Evolutionary conservation across 2,797 vertebrate species (phyloP).

Genomic region (Tiaroga cobitis): DNA sequence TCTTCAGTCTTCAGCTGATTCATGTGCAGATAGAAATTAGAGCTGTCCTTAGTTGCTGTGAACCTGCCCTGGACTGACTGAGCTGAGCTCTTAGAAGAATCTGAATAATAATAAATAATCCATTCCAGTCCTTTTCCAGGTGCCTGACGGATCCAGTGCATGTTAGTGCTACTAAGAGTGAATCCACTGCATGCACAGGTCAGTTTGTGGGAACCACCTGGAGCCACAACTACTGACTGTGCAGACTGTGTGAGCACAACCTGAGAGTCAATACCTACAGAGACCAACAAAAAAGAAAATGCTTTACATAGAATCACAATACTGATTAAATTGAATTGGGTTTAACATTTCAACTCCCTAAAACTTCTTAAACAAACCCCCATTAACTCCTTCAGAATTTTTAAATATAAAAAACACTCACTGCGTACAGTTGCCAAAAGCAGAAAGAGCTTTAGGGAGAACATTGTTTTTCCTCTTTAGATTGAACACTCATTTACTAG

Average conservation of each 20-base stretch:
- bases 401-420: too few relatives aligned
- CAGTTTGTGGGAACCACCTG: slow-evolving; percentile 33
- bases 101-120: slow-evolving; percentile 19
- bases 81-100: neutral
- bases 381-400: too few relatives aligned
- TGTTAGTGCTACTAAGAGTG: neutral
- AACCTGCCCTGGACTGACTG: slow-evolving; percentile 27
- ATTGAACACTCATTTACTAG: too few relatives aligned
- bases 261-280: slow-evolving; percentile 5
- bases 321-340: too few relatives aligned
- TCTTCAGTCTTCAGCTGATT: slow-evolving; percentile 20
- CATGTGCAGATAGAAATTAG: slow-evolving; percentile 34
- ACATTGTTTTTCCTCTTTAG: too few relatives aligned
- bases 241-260: slow-evolving; percentile 24
- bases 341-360: too few relatives aligned
- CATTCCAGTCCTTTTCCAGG: slow-evolving; percentile 39
- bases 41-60: slow-evolving; percentile 32
- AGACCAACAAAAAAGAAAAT: too few relatives aligned
- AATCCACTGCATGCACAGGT: neutral
- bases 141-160: slow-evolving; percentile 33
- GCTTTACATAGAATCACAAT: too few relatives aligned
- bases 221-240: slow-evolving; percentile 30
- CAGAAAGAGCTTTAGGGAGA: too few relatives aligned
- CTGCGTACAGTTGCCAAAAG: too few relatives aligned
- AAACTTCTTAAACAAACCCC: too few relatives aligned